Base-by-base conservation (phyloP, 1,140 invertebrate genomes). In the Phortica variegata region DNA sequence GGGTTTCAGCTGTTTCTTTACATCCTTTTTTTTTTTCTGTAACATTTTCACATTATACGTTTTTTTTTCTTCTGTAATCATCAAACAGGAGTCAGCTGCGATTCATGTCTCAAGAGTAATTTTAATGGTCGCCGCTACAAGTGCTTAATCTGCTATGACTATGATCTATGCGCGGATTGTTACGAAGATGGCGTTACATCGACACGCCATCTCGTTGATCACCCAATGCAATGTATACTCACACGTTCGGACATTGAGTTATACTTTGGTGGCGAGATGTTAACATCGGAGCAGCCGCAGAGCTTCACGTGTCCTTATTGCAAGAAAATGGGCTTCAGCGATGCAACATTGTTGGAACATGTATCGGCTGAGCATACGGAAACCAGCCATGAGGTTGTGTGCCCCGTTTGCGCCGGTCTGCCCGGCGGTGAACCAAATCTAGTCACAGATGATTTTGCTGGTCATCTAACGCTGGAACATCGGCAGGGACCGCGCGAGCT, bases 71-170 rank as follows among this genome's bases (percentile, higher is more conserved):
- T 41, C 12, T 13, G 8, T 26, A 6, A 17, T 33, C 41, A 32
- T 4, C 26, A 9, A 18, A n/a, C 38, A 91, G 89, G 89, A 81
- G 95, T 98, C 68, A 97, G 94, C 84, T 98, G 96, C 88, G 96
- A 98, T 88, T 93, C 93, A 73, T 98, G 96, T 86, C 84, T 97
- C 78, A 97, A 97, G 83, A 91, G 90, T 76, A 97, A 98, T 82
- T 98, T 98, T 79, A 86, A 90, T 78, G 95, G 95, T 68, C 87
- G 91, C 77, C 87, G 96, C 70, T 98, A 96, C 79, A 98, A 98
- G 85, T 98, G 96, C 84, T 85, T 98, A 76, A 88, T 97, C 65
- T 98, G 96, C 80, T 97, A 95, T 79, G 95, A 98, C 82, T 98
- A 97, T 83, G 96, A 98, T 83, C 84, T 98, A 61, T 98, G 96